Conservation (phyloP, 1,140 invertebrate species). For the Drosophila triauraria region DNA sequence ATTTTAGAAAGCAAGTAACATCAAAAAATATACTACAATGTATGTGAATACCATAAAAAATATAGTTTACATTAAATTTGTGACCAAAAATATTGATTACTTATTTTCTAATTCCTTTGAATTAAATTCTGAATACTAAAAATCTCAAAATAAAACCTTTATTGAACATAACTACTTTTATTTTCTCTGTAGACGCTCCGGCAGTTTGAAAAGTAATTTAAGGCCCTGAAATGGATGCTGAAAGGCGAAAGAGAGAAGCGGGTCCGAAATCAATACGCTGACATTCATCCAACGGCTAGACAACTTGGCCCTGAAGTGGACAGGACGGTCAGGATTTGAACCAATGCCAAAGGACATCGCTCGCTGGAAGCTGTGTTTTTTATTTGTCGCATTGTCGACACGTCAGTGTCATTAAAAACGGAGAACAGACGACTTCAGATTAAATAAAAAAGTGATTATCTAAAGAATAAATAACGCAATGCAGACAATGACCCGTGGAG, state of each 20-base stretch:
- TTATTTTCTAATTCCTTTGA: too few species aligned
- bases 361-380: constrained; percentile 32
- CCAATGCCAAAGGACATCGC: constrained; percentile 69
- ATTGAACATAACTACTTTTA: neutral
- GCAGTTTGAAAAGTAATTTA: constrained; percentile 73
- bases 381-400: constrained; percentile 71
- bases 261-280: constrained; percentile 68
- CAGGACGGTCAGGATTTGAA: constrained; percentile 52
- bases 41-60: too few species aligned
- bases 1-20: too few species aligned
- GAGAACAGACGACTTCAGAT: constrained; percentile 55
- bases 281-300: constrained; percentile 76
- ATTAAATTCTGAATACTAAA: too few species aligned
- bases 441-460: constrained; percentile 82
- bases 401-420: constrained; percentile 74
- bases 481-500: constrained; percentile 52
- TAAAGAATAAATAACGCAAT: constrained; percentile 67
- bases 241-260: constrained; percentile 31
- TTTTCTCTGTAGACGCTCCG: constrained; percentile 8
- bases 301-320: constrained; percentile 72
- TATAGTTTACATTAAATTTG: too few species aligned
- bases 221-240: constrained; percentile 43
- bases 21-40: too few species aligned
- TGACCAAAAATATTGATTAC: too few species aligned
- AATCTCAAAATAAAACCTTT: too few species aligned